Evolutionary conservation across 2,797 vertebrate species (phyloP).

Genomic region (Liasis olivaceus): DNA sequence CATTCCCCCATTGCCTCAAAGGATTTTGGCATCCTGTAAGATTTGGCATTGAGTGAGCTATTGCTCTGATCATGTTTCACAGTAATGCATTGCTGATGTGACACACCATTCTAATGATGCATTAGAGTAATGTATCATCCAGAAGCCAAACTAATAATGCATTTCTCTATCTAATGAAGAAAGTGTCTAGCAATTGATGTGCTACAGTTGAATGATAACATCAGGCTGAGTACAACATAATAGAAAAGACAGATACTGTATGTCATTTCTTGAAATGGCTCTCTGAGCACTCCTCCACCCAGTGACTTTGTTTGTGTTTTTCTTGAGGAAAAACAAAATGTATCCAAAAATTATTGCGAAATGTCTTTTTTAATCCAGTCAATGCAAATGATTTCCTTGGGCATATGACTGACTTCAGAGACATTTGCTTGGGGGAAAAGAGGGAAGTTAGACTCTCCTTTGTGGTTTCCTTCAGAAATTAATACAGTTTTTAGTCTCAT

Average conservation of each 20-base stretch:
- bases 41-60: conserved; percentile 71
- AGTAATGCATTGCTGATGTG: conserved; percentile 68
- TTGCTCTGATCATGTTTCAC: conserved; percentile 71
- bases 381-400: conserved; percentile 48
- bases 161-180: conserved; percentile 59
- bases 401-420: conserved; percentile 44
- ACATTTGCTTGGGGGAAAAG: background rate
- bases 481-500: background rate
- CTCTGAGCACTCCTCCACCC: background rate
- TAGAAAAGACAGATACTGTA: conserved; percentile 39
- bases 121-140: conserved; percentile 74
- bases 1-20: conserved; percentile 28
- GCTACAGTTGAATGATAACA: conserved; percentile 35
- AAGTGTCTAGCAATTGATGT: conserved; percentile 45
- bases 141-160: conserved; percentile 70
- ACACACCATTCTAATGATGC: conserved; percentile 74
- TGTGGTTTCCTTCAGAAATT: background rate
- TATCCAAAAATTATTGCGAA: background rate
- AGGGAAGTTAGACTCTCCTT: background rate
- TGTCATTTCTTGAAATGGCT: conserved; percentile 38
- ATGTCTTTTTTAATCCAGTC: background rate
- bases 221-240: conserved; percentile 9
- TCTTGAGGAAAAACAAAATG: conserved; percentile 18
- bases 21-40: conserved; percentile 57
- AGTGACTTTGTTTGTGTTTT: conserved; percentile 20